phyloP scores from a whole-genome alignment of 2,888 invertebrate species.

The Agrenia bidenticulata region DNA sequence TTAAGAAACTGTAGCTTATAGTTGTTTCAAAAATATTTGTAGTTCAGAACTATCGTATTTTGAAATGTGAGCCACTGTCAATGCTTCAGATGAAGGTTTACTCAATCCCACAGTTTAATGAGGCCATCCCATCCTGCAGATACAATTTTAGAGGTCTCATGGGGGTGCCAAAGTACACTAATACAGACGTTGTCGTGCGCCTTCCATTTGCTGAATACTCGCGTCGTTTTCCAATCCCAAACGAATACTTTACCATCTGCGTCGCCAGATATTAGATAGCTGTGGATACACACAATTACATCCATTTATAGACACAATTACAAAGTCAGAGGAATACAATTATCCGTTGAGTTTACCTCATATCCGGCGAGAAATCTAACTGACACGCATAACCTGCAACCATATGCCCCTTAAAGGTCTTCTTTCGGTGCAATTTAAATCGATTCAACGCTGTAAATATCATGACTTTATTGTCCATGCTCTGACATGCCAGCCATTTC shows the following conservation, averaged over 20 bases:
- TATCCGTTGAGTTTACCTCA: slow-evolving; percentile 69
- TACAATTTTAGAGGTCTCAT: slow-evolving; percentile 95
- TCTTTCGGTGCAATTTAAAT: slow-evolving; percentile 97
- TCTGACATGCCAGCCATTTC: slow-evolving; percentile 99
- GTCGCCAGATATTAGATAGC: slow-evolving; percentile 95
- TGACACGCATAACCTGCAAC: slow-evolving; percentile 98
- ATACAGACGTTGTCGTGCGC: slow-evolving; percentile 99
- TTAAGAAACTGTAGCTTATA: too few relatives aligned
- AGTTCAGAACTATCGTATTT: neutral
- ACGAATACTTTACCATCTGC: slow-evolving; percentile 98
- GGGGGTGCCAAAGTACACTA: slow-evolving; percentile 94
- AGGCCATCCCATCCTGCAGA: slow-evolving; percentile 99
- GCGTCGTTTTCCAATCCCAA: slow-evolving; percentile 99
- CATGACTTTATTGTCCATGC: slow-evolving; percentile 94
- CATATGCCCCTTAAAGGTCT: slow-evolving; percentile 98
- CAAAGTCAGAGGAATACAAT: slow-evolving; percentile 1
- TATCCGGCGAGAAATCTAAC: slow-evolving; percentile 96
- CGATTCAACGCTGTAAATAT: slow-evolving; percentile 97
- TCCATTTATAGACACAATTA: too few relatives aligned
- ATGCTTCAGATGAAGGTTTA: slow-evolving; percentile 1
- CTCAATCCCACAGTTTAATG: slow-evolving; percentile 97
- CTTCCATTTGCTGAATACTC: slow-evolving; percentile 97
- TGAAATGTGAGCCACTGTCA: neutral
- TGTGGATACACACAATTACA: slow-evolving; percentile 59
- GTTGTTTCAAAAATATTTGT: neutral